Percentiles rank a stretch among this genome's conserved stretches.
phyloP scores from a whole-genome alignment of 2,113 vertebrate species.

The Brienomyrus brachyistius region DNA sequence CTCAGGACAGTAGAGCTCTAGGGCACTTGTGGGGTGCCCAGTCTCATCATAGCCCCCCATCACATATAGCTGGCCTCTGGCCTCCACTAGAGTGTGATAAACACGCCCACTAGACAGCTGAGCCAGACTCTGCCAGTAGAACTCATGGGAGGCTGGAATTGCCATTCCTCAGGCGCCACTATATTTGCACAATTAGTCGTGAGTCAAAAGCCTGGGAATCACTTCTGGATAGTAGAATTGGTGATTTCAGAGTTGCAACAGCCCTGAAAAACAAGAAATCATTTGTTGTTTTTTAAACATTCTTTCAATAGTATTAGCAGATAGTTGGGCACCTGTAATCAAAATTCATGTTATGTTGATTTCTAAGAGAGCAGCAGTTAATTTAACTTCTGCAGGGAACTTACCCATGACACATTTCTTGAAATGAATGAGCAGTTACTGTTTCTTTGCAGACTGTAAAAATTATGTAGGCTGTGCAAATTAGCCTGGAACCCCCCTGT shows the following conservation, averaged over 20 bases:
- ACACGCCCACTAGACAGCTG: conserved; percentile 77
- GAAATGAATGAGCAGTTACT: background rate
- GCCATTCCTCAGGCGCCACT: conserved; percentile 62
- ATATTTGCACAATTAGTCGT: conserved; percentile 13
- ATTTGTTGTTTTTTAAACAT: background rate
- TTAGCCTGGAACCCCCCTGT: too few relatives aligned
- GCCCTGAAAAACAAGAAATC: background rate
- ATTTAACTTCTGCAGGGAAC: background rate
- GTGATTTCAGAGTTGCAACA: background rate
- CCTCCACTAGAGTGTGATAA: conserved; percentile 80
- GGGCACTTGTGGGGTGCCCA: conserved; percentile 69
- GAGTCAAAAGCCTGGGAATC: background rate
- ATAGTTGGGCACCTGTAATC: background rate
- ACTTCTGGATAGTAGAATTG: background rate
- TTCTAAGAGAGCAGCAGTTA: background rate
- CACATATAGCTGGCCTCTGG: conserved; percentile 82
- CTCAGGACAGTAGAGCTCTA: conserved; percentile 88
- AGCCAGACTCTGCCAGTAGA: conserved; percentile 87
- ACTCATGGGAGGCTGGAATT: conserved; percentile 72
- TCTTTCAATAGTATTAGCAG: background rate
- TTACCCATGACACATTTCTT: background rate
- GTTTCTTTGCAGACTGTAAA: background rate
- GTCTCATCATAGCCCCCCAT: conserved; percentile 85
- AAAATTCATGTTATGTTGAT: background rate
- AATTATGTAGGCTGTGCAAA: too few relatives aligned